These are phyloP conservation scores for Fregata magnificens DNA, from an alignment of 2,113 vertebrate genomes.

Conservation along the genomic window DNA sequence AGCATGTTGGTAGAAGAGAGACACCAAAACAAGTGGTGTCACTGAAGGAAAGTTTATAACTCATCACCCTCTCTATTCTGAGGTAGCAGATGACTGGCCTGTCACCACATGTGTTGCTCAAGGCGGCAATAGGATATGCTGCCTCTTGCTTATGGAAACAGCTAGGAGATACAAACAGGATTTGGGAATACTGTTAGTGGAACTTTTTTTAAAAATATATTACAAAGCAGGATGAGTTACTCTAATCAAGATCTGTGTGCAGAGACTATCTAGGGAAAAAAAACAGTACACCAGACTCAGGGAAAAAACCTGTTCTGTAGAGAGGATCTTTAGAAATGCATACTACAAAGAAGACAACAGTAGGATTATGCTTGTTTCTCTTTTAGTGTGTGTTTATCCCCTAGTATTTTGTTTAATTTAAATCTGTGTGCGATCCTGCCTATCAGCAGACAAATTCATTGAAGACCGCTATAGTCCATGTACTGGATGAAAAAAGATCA, in stretches of 20 bases:
- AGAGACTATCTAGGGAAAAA: background rate
- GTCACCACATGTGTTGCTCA: slow-evolving; percentile 13
- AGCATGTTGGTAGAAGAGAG: background rate
- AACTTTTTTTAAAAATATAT: background rate
- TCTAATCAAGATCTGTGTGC: background rate
- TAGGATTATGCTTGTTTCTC: background rate
- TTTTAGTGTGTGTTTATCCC: background rate
- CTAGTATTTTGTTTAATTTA: background rate
- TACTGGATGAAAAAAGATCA: background rate
- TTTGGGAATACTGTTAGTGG: background rate
- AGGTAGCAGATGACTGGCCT: slow-evolving; percentile 7
- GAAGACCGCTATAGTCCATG: background rate
- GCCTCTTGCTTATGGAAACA: slow-evolving; percentile 1
- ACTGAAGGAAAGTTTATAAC: background rate
- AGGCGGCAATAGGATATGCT: background rate
- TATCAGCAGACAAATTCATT: background rate
- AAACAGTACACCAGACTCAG: background rate
- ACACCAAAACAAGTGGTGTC: background rate
- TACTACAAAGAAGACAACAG: background rate
- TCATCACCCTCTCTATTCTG: background rate
- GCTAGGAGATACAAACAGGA: background rate
- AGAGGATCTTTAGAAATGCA: background rate
- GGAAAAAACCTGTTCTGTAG: background rate
- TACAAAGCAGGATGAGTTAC: background rate
- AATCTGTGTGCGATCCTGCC: background rate